Conservation (phyloP, 2,113 vertebrate genomes). For the Columba livia region DNA sequence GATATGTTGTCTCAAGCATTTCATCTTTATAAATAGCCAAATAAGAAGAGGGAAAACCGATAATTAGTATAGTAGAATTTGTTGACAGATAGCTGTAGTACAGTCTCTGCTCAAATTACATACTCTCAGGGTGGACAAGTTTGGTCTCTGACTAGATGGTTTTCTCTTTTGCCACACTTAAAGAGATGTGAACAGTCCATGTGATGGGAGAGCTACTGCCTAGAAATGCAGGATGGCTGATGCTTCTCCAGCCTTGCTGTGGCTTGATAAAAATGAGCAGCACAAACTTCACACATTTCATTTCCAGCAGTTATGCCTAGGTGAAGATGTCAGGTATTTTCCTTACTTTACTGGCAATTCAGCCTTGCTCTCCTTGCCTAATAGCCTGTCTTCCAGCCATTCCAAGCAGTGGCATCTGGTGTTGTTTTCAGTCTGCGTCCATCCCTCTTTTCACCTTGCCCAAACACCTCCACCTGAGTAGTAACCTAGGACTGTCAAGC, state of each 20-base stretch:
- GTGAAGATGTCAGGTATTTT: background rate
- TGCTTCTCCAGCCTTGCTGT: background rate
- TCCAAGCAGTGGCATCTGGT: background rate
- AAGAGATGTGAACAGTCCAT: background rate
- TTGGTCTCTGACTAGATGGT: constrained; percentile 61
- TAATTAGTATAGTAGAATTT: background rate
- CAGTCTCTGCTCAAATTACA: background rate
- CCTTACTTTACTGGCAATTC: background rate
- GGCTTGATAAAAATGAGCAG: background rate
- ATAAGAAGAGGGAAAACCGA: background rate
- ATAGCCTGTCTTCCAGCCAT: background rate
- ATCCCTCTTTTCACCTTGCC: background rate
- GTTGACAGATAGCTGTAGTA: background rate
- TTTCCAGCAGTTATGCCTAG: background rate
- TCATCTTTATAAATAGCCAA: background rate
- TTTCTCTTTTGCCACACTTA: background rate
- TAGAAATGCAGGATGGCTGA: background rate
- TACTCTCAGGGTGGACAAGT: constrained; percentile 64
- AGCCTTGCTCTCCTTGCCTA: background rate
- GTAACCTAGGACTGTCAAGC: background rate
- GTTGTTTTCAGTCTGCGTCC: background rate
- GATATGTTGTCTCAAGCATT: constrained; percentile 14
- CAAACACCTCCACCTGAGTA: background rate
- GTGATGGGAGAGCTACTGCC: background rate
- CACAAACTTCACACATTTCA: background rate